Conservation (phyloP, 2,888 invertebrate species). For the Argyresthia goedartella region DNA sequence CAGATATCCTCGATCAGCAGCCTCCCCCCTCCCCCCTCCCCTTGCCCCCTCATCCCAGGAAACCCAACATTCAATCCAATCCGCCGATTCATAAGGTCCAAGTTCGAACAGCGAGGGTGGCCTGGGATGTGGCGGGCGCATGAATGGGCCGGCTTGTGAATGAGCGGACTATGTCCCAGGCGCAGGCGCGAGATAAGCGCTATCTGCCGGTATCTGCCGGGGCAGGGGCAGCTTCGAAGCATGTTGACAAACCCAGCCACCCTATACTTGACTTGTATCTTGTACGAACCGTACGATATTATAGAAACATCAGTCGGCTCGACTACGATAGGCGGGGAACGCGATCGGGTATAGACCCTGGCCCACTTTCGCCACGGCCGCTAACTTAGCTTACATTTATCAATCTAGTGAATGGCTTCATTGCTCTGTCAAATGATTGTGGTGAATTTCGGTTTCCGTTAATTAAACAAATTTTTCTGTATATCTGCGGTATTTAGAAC, state of each 20-base stretch:
- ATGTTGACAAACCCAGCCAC: constrained; percentile 58
- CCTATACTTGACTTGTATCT: neutral
- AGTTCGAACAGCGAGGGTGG: constrained; percentile 19
- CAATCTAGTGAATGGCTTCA: constrained; percentile 30
- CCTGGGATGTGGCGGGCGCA: constrained; percentile 38
- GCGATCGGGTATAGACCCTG: neutral
- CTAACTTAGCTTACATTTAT: constrained; percentile 44
- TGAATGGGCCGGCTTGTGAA: constrained; percentile 68
- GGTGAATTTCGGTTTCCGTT: neutral
- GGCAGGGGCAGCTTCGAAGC: constrained; percentile 67
- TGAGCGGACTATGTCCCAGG: constrained; percentile 67
- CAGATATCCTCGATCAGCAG: constrained; percentile 65
- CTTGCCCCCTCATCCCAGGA: constrained; percentile 21
- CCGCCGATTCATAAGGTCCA: constrained; percentile 30
- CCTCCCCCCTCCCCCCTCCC: constrained; percentile 28
- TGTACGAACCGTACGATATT: constrained; percentile 17
- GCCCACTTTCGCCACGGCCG: constrained; percentile 19
- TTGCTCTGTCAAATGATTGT: constrained; percentile 4
- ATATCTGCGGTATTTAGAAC: too few relatives aligned
- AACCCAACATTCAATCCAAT: constrained; percentile 24
- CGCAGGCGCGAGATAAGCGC: constrained; percentile 55
- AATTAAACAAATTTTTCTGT: neutral
- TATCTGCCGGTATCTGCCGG: constrained; percentile 38
- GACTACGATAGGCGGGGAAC: constrained; percentile 10
- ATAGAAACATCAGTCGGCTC: neutral